Conservation (phyloP, 2,888 invertebrate genomes). For the Tiphia femorata region DNA sequence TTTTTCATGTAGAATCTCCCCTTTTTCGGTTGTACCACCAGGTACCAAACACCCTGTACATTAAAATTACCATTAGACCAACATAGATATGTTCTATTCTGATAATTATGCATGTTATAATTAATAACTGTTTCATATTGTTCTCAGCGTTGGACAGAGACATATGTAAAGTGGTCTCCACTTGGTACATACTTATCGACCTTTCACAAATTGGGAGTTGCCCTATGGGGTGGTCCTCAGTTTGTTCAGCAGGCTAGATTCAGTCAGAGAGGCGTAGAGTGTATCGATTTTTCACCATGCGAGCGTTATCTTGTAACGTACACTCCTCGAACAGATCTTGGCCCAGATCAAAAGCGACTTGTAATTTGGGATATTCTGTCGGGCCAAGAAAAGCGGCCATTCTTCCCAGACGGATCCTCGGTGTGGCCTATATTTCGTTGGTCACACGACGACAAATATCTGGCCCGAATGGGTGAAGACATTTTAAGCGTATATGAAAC, state of each 20-base stretch:
- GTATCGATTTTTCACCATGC: conserved; percentile 97
- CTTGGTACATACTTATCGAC: conserved; percentile 96
- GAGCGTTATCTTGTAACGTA: conserved; percentile 97
- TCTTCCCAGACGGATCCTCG: conserved; percentile 85
- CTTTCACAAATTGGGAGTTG: conserved; percentile 95
- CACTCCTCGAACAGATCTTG: conserved; percentile 81
- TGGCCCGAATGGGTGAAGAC: conserved; percentile 88
- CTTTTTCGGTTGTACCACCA: neutral
- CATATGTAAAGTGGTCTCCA: conserved; percentile 97
- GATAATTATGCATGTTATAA: no score
- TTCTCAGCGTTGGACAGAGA: conserved; percentile 92
- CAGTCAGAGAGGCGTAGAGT: conserved; percentile 89
- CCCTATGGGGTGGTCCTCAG: conserved; percentile 96
- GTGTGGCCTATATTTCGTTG: conserved; percentile 97
- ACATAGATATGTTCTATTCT: no score
- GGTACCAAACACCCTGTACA: no score
- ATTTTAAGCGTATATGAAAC: conserved; percentile 95
- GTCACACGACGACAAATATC: conserved; percentile 96
- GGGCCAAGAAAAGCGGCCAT: conserved; percentile 92
- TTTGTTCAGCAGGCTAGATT: conserved; percentile 94
- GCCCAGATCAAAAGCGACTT: conserved; percentile 83
- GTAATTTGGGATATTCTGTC: conserved; percentile 98
- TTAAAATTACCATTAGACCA: no score
- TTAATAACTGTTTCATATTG: conserved; percentile 32
- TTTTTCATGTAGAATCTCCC: neutral